These are phyloP conservation scores for Syrista parreyssii DNA, from an alignment of 2,888 invertebrate species.

Conservation along the genomic window DNA sequence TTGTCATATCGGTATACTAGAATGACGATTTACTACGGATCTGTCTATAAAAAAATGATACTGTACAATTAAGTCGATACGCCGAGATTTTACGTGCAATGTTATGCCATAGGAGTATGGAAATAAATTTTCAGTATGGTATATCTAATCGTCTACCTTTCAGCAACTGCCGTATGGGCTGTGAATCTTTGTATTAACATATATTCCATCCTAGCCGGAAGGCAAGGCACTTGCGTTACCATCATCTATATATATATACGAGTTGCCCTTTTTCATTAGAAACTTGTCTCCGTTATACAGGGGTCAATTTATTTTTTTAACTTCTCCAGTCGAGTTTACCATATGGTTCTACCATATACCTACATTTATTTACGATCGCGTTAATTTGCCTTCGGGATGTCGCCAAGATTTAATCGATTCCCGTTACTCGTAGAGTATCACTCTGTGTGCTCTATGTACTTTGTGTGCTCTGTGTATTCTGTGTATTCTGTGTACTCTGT, in stretches of 20 bases:
- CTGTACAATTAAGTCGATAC: neutral
- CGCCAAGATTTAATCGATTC: no score
- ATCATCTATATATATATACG: neutral
- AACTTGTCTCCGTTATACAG: no score
- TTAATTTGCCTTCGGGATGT: no score
- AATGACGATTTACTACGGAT: neutral
- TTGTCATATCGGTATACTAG: neutral
- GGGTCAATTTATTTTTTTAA: no score
- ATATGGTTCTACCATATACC: no score
- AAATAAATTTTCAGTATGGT: neutral
- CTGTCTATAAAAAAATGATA: neutral
- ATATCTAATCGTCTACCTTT: neutral
- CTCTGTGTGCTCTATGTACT: no score
- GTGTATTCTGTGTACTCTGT: no score
- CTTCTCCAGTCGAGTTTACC: no score
- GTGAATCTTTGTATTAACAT: neutral
- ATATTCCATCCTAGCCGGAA: neutral
- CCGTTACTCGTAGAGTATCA: no score
- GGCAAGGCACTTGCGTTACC: neutral
- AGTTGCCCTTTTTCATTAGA: no score
- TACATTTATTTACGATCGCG: no score
- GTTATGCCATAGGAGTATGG: neutral
- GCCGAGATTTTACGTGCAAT: neutral
- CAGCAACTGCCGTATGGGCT: neutral
- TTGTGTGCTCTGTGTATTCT: conserved; percentile 11